phyloP scores from a whole-genome alignment of 2,113 vertebrate species.

The Takifugu bimaculatus region DNA sequence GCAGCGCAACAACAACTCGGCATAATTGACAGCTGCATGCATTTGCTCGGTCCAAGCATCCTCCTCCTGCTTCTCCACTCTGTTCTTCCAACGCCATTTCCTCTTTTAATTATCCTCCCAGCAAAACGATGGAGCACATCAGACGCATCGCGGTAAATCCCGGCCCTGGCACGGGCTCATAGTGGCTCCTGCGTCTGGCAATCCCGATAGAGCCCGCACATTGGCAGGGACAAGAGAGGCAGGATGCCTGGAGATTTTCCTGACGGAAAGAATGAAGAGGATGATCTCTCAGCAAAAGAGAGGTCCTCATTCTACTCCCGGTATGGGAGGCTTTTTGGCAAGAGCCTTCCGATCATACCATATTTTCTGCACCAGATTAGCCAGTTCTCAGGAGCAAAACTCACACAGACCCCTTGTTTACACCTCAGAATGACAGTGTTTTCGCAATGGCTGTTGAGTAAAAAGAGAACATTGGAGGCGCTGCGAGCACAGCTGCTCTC shows the following conservation, averaged over 20 bases:
- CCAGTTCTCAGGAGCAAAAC: constrained; percentile 60
- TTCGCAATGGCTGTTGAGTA: constrained; percentile 61
- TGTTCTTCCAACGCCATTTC: constrained; percentile 74
- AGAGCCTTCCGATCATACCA: constrained; percentile 55
- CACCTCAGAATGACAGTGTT: constrained; percentile 56
- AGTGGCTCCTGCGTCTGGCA: constrained; percentile 72
- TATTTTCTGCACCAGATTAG: constrained; percentile 74
- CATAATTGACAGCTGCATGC: constrained; percentile 75
- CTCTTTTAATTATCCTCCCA: constrained; percentile 78
- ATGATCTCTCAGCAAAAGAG: constrained; percentile 72
- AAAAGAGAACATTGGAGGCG: constrained; percentile 40
- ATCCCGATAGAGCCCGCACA: constrained; percentile 73
- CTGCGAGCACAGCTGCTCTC: constrained; percentile 45
- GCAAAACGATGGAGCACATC: constrained; percentile 77
- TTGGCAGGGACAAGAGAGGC: constrained; percentile 72
- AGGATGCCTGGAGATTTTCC: constrained; percentile 68
- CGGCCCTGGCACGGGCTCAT: constrained; percentile 74
- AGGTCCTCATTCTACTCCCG: constrained; percentile 64
- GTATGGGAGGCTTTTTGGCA: constrained; percentile 65
- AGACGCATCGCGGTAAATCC: constrained; percentile 75
- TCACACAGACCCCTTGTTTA: constrained; percentile 62
- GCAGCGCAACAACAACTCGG: constrained; percentile 60
- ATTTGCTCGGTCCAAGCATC: constrained; percentile 62
- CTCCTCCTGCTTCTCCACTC: constrained; percentile 59
- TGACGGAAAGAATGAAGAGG: constrained; percentile 70